Evolutionary conservation across 2,888 invertebrate genomes (phyloP).

Genomic region (Ametastegia equiseti): DNA sequence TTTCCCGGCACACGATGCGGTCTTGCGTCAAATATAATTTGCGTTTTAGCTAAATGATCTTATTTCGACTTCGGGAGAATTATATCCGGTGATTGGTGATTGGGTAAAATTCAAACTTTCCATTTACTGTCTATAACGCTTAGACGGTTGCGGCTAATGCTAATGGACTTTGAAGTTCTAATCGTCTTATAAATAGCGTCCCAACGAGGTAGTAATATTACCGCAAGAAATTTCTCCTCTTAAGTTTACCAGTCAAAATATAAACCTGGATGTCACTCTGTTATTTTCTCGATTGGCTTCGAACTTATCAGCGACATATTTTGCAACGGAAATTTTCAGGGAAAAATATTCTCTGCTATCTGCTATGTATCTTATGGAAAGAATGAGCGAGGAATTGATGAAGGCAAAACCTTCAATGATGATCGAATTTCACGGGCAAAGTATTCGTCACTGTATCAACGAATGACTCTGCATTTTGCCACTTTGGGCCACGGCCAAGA

Average conservation of each 20-base stretch:
- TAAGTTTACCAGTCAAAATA: neutral
- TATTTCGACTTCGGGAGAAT: neutral
- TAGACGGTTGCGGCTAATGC: neutral
- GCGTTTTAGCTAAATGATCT: neutral
- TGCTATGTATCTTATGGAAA: neutral
- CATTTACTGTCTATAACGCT: constrained; percentile 11
- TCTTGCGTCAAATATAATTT: neutral
- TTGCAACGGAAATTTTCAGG: neutral
- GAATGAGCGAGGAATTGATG: neutral
- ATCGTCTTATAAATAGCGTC: constrained; percentile 40
- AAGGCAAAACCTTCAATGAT: neutral
- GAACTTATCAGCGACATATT: neutral
- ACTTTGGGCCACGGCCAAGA: constrained; percentile 34
- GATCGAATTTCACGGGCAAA: neutral
- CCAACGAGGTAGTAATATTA: constrained; percentile 2
- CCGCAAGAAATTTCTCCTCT: constrained; percentile 27
- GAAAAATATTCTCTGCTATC: neutral
- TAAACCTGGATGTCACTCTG: neutral
- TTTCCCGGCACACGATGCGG: neutral
- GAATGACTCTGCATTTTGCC: constrained; percentile 15
- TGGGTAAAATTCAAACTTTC: constrained; percentile 10
- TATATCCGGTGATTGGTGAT: constrained; percentile 18
- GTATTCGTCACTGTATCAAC: constrained; percentile 6
- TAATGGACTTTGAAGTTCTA: constrained; percentile 46
- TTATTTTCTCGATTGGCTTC: constrained; percentile 3